Conservation (phyloP, 2,113 vertebrate genomes). For the Leptodactylus fuscus region DNA sequence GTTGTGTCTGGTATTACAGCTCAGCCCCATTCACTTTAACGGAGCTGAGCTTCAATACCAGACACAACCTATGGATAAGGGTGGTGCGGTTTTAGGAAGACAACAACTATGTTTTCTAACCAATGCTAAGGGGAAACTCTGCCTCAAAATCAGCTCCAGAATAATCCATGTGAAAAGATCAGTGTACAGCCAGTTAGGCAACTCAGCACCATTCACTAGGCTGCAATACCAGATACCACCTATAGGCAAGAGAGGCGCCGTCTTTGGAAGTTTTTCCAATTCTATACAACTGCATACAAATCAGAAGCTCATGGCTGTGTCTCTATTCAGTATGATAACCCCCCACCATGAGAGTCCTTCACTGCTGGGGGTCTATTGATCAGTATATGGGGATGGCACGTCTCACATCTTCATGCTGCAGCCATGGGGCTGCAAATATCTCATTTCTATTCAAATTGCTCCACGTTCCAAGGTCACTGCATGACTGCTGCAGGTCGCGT, state of each 20-base stretch:
- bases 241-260: not conserved
- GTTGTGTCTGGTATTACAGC: no score
- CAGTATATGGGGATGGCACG: not conserved
- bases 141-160: no score
- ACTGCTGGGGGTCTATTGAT: not conserved
- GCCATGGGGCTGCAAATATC: constrained; percentile 5
- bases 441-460: constrained; percentile 55
- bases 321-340: not conserved
- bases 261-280: not conserved
- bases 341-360: not conserved
- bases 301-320: not conserved
- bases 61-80: no score
- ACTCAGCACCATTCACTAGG: no score
- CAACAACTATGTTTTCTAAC: no score
- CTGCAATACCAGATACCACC: no score
- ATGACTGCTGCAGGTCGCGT: not conserved
- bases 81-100: no score
- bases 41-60: no score
- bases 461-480: constrained; percentile 38
- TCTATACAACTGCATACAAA: not conserved
- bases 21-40: no score
- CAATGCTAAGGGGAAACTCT: no score
- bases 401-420: not conserved
- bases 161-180: no score
- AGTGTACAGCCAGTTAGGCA: no score